Conservation (phyloP, 1,140 invertebrate genomes). For the Calliopsis andreniformis region DNA sequence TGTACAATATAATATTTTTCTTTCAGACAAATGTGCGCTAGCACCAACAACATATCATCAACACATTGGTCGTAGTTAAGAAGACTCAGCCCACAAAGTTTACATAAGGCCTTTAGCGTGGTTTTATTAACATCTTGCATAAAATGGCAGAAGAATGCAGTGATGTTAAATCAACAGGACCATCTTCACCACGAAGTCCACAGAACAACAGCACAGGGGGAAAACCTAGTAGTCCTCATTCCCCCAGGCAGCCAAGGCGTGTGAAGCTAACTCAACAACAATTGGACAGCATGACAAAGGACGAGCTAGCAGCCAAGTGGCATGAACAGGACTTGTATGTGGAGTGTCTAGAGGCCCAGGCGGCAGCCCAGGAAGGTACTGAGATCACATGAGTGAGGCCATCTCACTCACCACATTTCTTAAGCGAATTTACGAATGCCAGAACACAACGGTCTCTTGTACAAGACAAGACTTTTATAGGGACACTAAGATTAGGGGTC, state of each 20-base stretch:
- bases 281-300: slow-evolving; percentile 80
- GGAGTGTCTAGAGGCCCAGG: slow-evolving; percentile 81
- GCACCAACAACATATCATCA: slow-evolving; percentile 15
- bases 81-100: slow-evolving; percentile 6
- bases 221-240: slow-evolving; percentile 74
- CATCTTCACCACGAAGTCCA: slow-evolving; percentile 76
- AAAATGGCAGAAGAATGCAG: slow-evolving; percentile 77
- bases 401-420: slow-evolving; percentile 76
- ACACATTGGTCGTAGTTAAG: slow-evolving; percentile 8
- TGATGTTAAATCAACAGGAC: slow-evolving; percentile 75
- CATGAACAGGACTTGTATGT: slow-evolving; percentile 82
- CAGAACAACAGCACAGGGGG: slow-evolving; percentile 47
- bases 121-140: slow-evolving; percentile 3
- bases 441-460: slow-evolving; percentile 66
- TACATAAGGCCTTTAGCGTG: slow-evolving; percentile 4
- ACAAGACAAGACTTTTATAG: slow-evolving; percentile 70
- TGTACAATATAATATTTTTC: background rate
- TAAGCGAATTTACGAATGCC: slow-evolving; percentile 70
- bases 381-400: slow-evolving; percentile 77
- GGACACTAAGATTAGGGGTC: slow-evolving; percentile 70
- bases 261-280: slow-evolving; percentile 81
- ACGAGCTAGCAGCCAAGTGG: slow-evolving; percentile 82
- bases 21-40: slow-evolving; percentile 52
- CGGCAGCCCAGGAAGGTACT: slow-evolving; percentile 81
- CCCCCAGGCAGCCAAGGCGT: slow-evolving; percentile 74